A percentile compares a stretch with the other conserved stretches of the same genome.
Evolutionary conservation across 1,140 invertebrate genomes (phyloP).

Genomic region (Muscidifurax raptorellus): DNA sequence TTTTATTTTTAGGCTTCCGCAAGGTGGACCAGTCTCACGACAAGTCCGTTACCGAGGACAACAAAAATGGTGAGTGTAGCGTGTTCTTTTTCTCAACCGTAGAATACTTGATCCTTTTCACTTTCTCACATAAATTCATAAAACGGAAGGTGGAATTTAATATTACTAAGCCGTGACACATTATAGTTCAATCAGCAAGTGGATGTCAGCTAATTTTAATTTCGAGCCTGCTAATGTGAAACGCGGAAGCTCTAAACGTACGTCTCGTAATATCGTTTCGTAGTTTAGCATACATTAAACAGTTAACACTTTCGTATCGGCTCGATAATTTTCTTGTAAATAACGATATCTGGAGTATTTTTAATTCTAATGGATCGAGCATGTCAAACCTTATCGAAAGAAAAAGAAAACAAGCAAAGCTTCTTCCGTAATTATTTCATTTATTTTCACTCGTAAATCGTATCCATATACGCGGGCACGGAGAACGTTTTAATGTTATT

Average conservation of each 20-base stretch:
- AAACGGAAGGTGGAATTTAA: not conserved
- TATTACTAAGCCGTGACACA: not conserved
- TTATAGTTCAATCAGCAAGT: not conserved
- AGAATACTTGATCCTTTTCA: too few relatives aligned
- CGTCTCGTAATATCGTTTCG: not conserved
- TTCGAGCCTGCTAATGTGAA: not conserved
- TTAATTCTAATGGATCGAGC: not conserved
- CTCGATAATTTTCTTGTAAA: not conserved
- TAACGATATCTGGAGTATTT: not conserved
- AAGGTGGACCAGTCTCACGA: slow-evolving; percentile 15
- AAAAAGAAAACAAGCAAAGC: too few relatives aligned
- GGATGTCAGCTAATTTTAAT: not conserved
- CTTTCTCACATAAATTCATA: not conserved
- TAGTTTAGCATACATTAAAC: not conserved
- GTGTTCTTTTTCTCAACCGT: too few relatives aligned
- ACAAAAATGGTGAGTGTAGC: not conserved
- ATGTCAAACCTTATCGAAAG: not conserved
- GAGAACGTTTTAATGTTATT: too few relatives aligned
- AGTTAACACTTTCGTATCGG: not conserved
- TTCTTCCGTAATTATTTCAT: too few relatives aligned
- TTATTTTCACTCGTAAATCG: too few relatives aligned
- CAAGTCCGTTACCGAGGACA: not conserved
- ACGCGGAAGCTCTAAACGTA: too few relatives aligned
- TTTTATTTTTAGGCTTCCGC: slow-evolving; percentile 20
- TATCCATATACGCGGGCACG: too few relatives aligned